These are phyloP conservation scores for Parnassius mnemosyne DNA, from an alignment of 2,888 invertebrate species.

Conservation along the genomic window DNA sequence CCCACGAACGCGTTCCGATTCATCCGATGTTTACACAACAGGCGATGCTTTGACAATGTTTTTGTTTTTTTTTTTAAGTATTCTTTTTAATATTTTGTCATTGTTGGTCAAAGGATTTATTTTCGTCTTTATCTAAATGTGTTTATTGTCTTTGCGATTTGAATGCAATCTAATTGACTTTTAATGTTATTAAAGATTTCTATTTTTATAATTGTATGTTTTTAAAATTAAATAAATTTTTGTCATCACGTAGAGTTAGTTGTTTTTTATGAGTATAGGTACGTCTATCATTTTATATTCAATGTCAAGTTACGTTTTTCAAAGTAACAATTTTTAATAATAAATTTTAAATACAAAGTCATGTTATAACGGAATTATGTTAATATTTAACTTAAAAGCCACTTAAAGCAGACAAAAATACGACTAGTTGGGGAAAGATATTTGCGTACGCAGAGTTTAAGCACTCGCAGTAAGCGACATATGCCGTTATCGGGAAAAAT, in stretches of 20 bases:
- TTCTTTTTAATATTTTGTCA: constrained; percentile 41
- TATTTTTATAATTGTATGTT: no score
- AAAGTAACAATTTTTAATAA: not conserved
- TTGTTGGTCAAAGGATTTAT: constrained; percentile 30
- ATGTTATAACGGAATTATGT: not conserved
- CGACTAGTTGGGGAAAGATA: constrained; percentile 6
- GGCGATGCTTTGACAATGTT: constrained; percentile 44
- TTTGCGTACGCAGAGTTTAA: constrained; percentile 44
- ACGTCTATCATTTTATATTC: no score
- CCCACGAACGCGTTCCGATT: constrained; percentile 53
- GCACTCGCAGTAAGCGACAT: constrained; percentile 44
- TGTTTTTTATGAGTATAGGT: no score
- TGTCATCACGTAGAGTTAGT: no score
- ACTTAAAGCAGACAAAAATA: constrained; percentile 16
- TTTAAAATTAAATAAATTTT: no score
- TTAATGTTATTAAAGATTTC: not conserved
- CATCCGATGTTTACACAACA: constrained; percentile 75
- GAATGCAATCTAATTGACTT: not conserved
- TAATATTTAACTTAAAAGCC: constrained; percentile 11
- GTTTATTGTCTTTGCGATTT: constrained; percentile 9
- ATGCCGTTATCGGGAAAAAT: constrained; percentile 58
- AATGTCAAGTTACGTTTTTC: not conserved
- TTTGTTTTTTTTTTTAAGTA: constrained; percentile 52
- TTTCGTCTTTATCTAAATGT: constrained; percentile 8
- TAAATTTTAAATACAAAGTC: not conserved